Conservation (phyloP, 2,113 vertebrate species). For the Rhizomys pruinosus region DNA sequence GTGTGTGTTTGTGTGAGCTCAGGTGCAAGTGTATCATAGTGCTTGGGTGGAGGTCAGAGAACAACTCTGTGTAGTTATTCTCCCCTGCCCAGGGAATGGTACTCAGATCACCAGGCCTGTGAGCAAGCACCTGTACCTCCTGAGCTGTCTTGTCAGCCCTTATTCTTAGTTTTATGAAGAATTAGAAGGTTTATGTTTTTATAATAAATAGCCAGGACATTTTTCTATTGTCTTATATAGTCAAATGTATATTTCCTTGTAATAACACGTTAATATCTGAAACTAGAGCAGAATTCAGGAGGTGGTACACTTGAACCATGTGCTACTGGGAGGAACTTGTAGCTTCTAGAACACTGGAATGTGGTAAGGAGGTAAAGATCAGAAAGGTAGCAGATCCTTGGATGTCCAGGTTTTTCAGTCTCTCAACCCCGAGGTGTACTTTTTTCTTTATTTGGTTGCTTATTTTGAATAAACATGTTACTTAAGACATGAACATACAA, state of each 20-base stretch:
- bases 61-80: background rate
- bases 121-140: background rate
- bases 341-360: background rate
- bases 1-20: background rate
- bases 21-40: background rate
- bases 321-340: background rate
- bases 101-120: background rate
- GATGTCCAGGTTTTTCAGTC: background rate
- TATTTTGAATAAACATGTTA: conserved; percentile 54
- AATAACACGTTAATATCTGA: conserved; percentile 14
- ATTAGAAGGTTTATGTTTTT: conserved; percentile 29
- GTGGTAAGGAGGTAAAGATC: background rate
- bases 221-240: background rate
- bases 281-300: background rate
- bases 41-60: background rate
- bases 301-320: background rate
- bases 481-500: background rate
- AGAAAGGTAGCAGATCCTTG: background rate
- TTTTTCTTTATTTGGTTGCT: conserved; percentile 45
- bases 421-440: background rate
- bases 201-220: conserved; percentile 25
- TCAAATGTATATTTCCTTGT: conserved; percentile 12
- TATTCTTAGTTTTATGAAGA: conserved; percentile 17
- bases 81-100: background rate
- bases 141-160: background rate